These are phyloP conservation scores for Cerastis leucographa DNA, from an alignment of 2,888 invertebrate species.

Conservation along the genomic window DNA sequence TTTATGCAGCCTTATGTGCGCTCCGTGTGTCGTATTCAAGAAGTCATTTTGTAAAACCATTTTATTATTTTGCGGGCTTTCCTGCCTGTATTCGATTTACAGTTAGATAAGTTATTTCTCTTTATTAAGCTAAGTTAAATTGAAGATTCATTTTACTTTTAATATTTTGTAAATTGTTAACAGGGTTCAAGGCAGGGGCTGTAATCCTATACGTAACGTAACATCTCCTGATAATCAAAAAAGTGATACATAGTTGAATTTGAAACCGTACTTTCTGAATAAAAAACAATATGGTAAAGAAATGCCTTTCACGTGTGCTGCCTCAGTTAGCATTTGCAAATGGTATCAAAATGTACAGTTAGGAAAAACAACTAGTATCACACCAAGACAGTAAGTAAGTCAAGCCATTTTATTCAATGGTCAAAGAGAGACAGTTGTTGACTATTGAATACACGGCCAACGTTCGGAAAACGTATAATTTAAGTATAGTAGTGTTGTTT, in stretches of 20 bases:
- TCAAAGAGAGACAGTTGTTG: not conserved
- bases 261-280: not conserved
- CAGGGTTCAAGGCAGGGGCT: not conserved
- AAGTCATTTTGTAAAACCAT: constrained; percentile 2
- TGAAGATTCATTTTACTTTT: not conserved
- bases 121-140: not conserved
- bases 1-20: constrained; percentile 3
- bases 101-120: not conserved
- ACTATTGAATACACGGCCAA: not conserved
- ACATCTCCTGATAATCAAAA: too few species aligned
- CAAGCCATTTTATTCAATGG: not conserved
- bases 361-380: not conserved
- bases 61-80: not conserved
- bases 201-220: not conserved
- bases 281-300: not conserved
- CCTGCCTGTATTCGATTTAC: not conserved
- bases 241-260: too few species aligned
- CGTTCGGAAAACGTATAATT: not conserved
- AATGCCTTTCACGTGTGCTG: not conserved
- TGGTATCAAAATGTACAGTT: not conserved
- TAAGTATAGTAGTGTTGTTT: too few species aligned
- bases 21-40: constrained; percentile 11
- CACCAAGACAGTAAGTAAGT: not conserved
- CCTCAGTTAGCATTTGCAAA: not conserved
- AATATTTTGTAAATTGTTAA: not conserved